phyloP scores from a whole-genome alignment of 37 sponge, comb jelly and placozoan genomes.

The Halichondria panicea region DNA sequence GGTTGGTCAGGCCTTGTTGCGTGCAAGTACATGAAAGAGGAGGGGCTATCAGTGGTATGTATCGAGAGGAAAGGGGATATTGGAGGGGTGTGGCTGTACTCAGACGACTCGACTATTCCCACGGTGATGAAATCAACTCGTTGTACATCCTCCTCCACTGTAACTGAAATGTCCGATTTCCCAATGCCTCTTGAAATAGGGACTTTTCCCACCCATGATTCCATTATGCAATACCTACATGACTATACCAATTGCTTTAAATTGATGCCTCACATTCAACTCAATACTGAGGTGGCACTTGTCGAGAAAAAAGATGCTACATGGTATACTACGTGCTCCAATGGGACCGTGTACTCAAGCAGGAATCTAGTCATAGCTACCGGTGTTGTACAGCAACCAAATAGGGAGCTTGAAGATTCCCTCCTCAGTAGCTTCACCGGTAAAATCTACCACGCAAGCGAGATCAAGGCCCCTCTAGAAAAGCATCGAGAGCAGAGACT shows the following conservation, averaged over 20 bases:
- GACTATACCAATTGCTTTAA: slow-evolving; percentile 69
- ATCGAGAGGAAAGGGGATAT: slow-evolving; percentile 83
- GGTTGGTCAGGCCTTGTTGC: slow-evolving; percentile 88
- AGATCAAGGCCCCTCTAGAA: slow-evolving; percentile 53
- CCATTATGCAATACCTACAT: slow-evolving; percentile 70
- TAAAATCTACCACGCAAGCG: slow-evolving; percentile 58
- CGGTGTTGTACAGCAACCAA: slow-evolving; percentile 46
- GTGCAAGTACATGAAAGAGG: slow-evolving; percentile 86
- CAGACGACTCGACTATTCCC: slow-evolving; percentile 60
- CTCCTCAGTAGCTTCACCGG: slow-evolving; percentile 60
- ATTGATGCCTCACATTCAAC: slow-evolving; percentile 70
- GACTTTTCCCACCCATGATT: slow-evolving; percentile 76
- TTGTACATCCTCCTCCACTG: slow-evolving; percentile 66
- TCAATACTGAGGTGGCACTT: slow-evolving; percentile 55
- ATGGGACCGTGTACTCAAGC: slow-evolving; percentile 50
- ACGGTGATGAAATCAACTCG: slow-evolving; percentile 80
- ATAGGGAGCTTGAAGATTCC: slow-evolving; percentile 34
- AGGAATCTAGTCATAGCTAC: slow-evolving; percentile 58
- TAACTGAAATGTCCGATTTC: slow-evolving; percentile 91
- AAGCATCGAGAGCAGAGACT: slow-evolving; percentile 61
- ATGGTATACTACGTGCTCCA: slow-evolving; percentile 46
- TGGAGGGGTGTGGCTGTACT: slow-evolving; percentile 92
- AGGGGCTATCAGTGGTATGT: slow-evolving; percentile 80
- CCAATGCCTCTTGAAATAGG: slow-evolving; percentile 89
- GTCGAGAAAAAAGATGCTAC: slow-evolving; percentile 50